phyloP scores from a whole-genome alignment of 2,797 vertebrate species.

The Notolabrus celidotus region DNA sequence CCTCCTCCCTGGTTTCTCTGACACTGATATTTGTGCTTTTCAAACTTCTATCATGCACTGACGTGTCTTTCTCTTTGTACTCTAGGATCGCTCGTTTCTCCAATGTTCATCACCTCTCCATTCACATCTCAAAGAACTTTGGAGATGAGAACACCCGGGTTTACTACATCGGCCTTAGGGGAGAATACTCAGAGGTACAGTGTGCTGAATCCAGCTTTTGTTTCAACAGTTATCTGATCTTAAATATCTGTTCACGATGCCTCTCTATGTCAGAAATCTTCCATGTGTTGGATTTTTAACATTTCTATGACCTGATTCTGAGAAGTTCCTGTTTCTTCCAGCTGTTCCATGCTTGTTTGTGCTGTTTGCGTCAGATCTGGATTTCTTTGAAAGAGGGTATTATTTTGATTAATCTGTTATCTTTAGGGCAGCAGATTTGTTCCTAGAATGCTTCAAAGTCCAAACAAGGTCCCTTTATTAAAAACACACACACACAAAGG shows the following conservation, averaged over 20 bases:
- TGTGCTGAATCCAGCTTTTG: not conserved
- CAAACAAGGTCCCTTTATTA: not conserved
- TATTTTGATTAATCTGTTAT: constrained; percentile 8
- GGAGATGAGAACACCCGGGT: constrained; percentile 92
- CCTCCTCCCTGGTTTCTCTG: too few relatives aligned
- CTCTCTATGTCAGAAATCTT: not conserved
- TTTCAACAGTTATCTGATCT: not conserved
- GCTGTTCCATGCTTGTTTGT: not conserved
- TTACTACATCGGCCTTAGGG: constrained; percentile 95
- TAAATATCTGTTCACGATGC: not conserved
- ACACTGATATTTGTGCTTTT: not conserved
- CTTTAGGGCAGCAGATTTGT: not conserved
- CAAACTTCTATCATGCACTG: not conserved
- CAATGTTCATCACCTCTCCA: constrained; percentile 92
- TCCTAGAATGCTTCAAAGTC: too few relatives aligned
- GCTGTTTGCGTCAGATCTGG: not conserved
- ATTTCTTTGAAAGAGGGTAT: constrained; percentile 1
- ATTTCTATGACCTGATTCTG: not conserved
- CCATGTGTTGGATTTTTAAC: not conserved
- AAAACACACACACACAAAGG: too few relatives aligned
- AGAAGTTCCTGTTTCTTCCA: not conserved
- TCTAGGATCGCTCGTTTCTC: constrained; percentile 94
- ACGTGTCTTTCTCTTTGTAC: not conserved
- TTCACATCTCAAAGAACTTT: constrained; percentile 97
- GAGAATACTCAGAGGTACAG: constrained; percentile 95